Conservation (phyloP, 2,797 vertebrate species). For the Eulemur coronatus region DNA sequence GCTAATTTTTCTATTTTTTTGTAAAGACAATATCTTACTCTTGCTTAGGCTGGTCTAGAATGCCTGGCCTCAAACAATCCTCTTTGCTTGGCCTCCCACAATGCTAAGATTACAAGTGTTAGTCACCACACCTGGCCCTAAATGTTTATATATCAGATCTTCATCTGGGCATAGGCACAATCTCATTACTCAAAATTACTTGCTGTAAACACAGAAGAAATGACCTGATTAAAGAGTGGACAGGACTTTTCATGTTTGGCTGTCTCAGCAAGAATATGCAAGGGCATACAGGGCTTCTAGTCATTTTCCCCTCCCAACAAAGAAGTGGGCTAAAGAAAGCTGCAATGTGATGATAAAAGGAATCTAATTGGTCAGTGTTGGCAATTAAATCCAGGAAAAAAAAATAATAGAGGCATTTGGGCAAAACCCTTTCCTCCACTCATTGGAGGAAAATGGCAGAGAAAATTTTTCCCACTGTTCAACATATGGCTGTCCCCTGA, state of each 20-base stretch:
- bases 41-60: background rate
- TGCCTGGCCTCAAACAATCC: background rate
- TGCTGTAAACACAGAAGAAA: background rate
- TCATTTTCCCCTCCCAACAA: background rate
- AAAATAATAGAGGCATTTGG: too few species aligned
- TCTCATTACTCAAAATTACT: background rate
- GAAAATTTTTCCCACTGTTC: background rate
- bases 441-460: background rate
- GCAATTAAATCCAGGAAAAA: too few species aligned
- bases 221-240: background rate
- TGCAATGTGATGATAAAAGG: background rate
- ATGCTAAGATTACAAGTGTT: background rate
- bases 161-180: background rate
- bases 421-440: background rate
- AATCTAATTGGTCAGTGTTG: background rate
- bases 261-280: background rate
- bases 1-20: background rate
- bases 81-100: background rate
- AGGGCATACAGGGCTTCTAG: accelerated
- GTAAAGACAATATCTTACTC: background rate
- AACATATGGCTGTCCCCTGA: background rate
- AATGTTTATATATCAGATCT: background rate
- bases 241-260: background rate
- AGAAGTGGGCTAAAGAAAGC: background rate
- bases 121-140: background rate